These are phyloP conservation scores for Thamnophis elegans DNA, from an alignment of 2,797 vertebrate species.

Conservation along the genomic window DNA sequence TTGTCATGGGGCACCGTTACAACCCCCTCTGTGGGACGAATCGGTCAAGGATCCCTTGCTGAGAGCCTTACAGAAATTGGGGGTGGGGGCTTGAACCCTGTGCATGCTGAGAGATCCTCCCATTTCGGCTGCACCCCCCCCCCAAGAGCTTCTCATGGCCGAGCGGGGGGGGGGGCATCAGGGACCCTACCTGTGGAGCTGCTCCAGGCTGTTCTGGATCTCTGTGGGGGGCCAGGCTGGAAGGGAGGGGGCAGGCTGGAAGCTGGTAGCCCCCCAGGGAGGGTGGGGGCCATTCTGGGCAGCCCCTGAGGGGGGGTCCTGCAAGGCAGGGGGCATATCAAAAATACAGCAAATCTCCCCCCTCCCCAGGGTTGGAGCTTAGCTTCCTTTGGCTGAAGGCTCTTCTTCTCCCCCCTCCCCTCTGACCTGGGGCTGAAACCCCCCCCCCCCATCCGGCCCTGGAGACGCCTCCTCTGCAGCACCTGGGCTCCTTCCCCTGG, in stretches of 20 bases:
- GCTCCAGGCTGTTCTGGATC: constrained; percentile 50
- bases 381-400: neutral
- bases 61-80: neutral
- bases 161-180: neutral
- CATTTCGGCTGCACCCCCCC: neutral
- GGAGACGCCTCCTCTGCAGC: neutral
- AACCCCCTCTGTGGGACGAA: neutral
- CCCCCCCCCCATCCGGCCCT: rapidly evolving
- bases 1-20: neutral
- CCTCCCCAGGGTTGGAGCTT: neutral
- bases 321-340: neutral
- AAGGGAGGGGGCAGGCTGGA: constrained; percentile 44
- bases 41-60: neutral
- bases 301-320: constrained; percentile 57
- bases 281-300: constrained; percentile 57
- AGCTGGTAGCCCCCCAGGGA: constrained; percentile 57
- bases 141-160: neutral
- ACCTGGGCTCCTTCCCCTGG: constrained; percentile 55
- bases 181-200: constrained; percentile 76
- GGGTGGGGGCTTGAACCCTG: neutral
- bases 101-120: neutral
- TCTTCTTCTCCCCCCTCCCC: neutral
- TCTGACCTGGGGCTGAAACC: neutral
- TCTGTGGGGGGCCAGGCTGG: neutral
- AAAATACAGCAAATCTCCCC: neutral